Evolutionary conservation across 2,888 invertebrate genomes (phyloP).

Genomic region (Sinodicranocentrus sp.): DNA sequence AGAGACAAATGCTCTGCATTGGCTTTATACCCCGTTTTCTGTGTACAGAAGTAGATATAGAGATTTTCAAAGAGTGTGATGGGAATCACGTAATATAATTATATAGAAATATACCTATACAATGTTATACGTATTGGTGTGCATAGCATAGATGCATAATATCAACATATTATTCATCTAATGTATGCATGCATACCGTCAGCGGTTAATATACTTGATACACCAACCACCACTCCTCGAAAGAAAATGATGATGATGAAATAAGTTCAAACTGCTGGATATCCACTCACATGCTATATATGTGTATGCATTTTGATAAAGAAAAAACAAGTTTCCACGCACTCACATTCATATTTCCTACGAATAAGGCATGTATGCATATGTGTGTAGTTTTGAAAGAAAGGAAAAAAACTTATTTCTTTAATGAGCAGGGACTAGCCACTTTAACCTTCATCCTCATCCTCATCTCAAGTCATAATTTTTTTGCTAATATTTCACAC

Average conservation of each 20-base stretch:
- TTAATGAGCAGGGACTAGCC: constrained; percentile 22
- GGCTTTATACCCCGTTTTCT: neutral
- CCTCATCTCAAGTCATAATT: constrained; percentile 15
- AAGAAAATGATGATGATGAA: neutral
- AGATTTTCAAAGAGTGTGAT: too few relatives aligned
- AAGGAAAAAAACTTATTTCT: constrained; percentile 5
- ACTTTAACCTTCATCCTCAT: constrained; percentile 23
- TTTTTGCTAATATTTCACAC: constrained; percentile 25
- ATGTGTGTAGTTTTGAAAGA: too few relatives aligned
- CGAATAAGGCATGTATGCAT: too few relatives aligned
- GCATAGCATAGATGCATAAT: constrained; percentile 10
- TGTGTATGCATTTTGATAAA: too few relatives aligned
- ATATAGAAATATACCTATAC: too few relatives aligned
- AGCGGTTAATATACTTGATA: constrained; percentile 9
- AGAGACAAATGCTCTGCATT: neutral
- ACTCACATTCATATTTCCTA: too few relatives aligned
- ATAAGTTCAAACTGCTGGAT: too few relatives aligned
- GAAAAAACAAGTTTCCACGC: too few relatives aligned
- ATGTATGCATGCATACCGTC: neutral
- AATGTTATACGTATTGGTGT: neutral
- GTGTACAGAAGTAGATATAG: neutral
- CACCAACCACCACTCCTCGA: constrained; percentile 12
- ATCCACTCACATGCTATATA: too few relatives aligned
- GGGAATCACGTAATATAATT: too few relatives aligned
- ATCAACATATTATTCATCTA: neutral